Evolutionary conservation across 2,888 invertebrate species (phyloP).

Genomic region (Drosophila vallismaia): DNA sequence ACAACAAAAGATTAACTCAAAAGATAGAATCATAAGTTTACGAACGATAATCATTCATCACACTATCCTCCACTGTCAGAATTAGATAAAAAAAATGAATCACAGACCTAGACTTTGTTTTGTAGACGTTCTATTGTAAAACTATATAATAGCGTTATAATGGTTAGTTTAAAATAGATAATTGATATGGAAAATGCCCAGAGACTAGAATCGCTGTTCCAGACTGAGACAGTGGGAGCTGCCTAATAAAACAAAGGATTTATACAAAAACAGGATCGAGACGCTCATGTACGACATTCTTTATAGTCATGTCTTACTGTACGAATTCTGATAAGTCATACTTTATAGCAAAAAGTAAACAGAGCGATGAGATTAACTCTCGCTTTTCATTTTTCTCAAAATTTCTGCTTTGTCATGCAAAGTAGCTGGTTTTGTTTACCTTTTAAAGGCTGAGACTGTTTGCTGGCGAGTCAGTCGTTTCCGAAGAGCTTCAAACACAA

Average conservation of each 20-base stretch:
- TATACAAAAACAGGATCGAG: too few species aligned
- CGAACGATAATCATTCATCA: neutral
- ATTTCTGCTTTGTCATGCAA: constrained; percentile 24
- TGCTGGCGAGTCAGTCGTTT: neutral
- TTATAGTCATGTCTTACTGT: neutral
- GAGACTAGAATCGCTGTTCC: neutral
- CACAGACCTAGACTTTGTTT: neutral
- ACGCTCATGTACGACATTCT: neutral
- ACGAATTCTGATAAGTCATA: constrained; percentile 6
- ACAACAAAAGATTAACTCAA: neutral
- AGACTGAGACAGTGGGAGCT: neutral
- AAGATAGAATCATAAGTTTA: neutral
- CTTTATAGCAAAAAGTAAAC: constrained; percentile 19
- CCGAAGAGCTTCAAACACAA: neutral
- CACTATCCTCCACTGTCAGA: too few species aligned
- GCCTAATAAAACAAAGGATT: neutral
- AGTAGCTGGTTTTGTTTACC: constrained; percentile 1
- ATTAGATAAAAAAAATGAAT: neutral
- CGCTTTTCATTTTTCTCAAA: neutral
- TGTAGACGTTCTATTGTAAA: neutral
- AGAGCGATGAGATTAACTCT: constrained; percentile 17
- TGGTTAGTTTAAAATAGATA: neutral
- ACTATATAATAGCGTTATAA: neutral
- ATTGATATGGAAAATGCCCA: neutral
- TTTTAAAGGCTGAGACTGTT: constrained; percentile 16